phyloP scores from a whole-genome alignment of 2,797 vertebrate species.

The Tragelaphus eurycerus region DNA sequence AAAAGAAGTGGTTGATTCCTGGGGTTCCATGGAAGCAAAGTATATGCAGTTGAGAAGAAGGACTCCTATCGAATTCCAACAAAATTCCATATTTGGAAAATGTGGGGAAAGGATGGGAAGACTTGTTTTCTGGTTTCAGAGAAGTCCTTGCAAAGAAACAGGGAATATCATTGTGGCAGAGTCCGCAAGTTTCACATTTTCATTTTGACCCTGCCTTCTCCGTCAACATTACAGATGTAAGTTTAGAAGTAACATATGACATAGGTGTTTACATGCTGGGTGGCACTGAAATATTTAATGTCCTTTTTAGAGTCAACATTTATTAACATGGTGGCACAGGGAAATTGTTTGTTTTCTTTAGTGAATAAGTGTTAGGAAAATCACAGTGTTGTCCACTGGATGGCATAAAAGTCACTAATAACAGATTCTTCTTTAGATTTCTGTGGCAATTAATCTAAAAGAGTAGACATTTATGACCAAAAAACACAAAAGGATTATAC shows the following conservation, averaged over 20 bases:
- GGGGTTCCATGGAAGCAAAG: neutral
- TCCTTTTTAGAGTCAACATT: conserved; percentile 30
- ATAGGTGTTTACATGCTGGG: conserved; percentile 57
- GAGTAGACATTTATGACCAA: neutral
- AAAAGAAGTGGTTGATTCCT: neutral
- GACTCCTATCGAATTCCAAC: neutral
- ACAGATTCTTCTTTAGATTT: conserved; percentile 52
- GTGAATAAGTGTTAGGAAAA: conserved; percentile 57
- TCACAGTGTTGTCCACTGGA: conserved; percentile 47
- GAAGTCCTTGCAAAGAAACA: neutral
- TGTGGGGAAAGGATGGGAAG: neutral
- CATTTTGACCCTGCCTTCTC: conserved; percentile 31
- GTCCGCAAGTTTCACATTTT: conserved; percentile 12
- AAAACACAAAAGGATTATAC: neutral
- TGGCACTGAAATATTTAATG: conserved; percentile 55
- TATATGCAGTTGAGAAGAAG: neutral
- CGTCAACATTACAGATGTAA: conserved; percentile 21
- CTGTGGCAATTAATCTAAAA: conserved; percentile 16
- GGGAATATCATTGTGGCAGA: neutral
- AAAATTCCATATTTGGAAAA: conserved; percentile 8
- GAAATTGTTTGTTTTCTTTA: conserved; percentile 69
- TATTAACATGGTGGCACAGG: conserved; percentile 44
- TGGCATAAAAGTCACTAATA: conserved; percentile 62
- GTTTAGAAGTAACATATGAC: conserved; percentile 41
- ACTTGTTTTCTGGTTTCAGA: conserved; percentile 3